These are phyloP conservation scores for Eurosta solidaginis DNA, from an alignment of 1,140 invertebrate species.

Conservation along the genomic window DNA sequence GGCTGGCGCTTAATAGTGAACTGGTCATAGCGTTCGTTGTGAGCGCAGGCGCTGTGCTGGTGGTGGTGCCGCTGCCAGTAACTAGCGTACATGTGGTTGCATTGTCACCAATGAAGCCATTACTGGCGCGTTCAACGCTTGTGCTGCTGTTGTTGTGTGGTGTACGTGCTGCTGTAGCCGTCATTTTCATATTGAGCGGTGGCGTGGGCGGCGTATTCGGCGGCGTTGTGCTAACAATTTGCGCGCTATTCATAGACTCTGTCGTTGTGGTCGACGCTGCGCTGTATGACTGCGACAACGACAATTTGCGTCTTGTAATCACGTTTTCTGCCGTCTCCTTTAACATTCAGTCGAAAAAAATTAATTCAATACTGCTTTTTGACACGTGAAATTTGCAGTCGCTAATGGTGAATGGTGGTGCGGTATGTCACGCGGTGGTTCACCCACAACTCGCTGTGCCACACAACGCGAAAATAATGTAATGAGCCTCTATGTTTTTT, in stretches of 20 bases:
- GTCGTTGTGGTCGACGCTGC: background rate
- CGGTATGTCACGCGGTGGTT: background rate
- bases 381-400: background rate
- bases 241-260: background rate
- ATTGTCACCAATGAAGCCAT: background rate
- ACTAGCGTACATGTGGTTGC: conserved; percentile 43
- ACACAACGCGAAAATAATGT: background rate
- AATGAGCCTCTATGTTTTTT: background rate
- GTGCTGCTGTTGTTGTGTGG: background rate
- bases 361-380: background rate
- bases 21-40: background rate
- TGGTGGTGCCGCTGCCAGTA: background rate
- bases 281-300: conserved; percentile 37
- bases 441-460: background rate
- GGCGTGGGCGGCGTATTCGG: conserved; percentile 54
- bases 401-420: background rate
- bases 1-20: background rate
- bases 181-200: conserved; percentile 47
- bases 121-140: background rate
- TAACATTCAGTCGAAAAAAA: conserved; percentile 45
- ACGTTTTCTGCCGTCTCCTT: conserved; percentile 52
- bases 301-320: conserved; percentile 54
- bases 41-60: background rate
- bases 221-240: conserved; percentile 38
- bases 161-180: background rate